Percentiles rank a stretch among this genome's conserved stretches.
phyloP scores from a whole-genome alignment of 1,140 invertebrate genomes.

The Drosophila suzukii region DNA sequence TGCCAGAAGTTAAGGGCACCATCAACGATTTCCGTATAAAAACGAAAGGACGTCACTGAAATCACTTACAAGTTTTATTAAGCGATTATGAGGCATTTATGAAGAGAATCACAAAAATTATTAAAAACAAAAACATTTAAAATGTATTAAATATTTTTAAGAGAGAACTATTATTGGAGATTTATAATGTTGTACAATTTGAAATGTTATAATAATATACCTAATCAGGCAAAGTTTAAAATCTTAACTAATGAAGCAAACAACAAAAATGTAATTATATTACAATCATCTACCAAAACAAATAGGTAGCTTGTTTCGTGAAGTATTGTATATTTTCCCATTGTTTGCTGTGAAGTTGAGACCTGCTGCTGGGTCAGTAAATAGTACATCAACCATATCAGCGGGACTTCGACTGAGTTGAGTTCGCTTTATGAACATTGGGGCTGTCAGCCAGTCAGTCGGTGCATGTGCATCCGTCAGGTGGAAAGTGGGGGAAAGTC shows the following conservation, averaged over 20 bases:
- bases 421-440: constrained; percentile 16
- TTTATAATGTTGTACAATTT: too few relatives aligned
- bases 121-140: neutral
- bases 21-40: constrained; percentile 35
- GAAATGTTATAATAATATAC: too few relatives aligned
- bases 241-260: too few relatives aligned
- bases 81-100: constrained; percentile 1
- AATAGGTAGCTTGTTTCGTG: too few relatives aligned
- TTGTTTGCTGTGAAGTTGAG: constrained; percentile 11
- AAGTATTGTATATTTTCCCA: too few relatives aligned
- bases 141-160: too few relatives aligned
- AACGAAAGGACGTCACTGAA: constrained; percentile 13
- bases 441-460: constrained; percentile 27
- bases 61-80: constrained; percentile 18
- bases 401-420: neutral
- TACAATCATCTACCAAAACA: too few relatives aligned
- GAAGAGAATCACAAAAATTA: too few relatives aligned
- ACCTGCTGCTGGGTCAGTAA: constrained; percentile 9
- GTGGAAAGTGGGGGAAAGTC: constrained; percentile 27
- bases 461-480: constrained; percentile 31
- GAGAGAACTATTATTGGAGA: too few relatives aligned
- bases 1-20: constrained; percentile 21
- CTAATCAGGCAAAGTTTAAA: too few relatives aligned
- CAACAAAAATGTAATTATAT: too few relatives aligned
- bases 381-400: constrained; percentile 16